phyloP scores from a whole-genome alignment of 1,140 invertebrate species.

The Trichomalopsis sarcophagae region DNA sequence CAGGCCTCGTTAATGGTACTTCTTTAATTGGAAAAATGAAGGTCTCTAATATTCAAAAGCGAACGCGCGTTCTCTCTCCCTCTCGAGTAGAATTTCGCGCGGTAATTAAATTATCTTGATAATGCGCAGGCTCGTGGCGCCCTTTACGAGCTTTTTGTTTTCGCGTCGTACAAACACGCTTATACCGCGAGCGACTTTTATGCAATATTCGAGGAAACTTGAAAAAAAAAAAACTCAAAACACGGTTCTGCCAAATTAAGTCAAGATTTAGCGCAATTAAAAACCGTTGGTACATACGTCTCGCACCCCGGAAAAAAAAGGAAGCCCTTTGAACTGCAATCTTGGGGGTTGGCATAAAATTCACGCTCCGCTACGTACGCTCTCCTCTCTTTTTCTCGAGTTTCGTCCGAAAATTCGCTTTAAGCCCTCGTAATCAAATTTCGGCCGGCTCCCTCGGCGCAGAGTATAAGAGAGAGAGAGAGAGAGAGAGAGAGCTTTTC shows the following conservation, averaged over 20 bases:
- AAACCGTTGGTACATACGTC: not conserved
- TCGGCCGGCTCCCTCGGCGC: not conserved
- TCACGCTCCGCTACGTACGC: not conserved
- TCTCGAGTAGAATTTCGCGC: not conserved
- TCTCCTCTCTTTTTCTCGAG: not conserved
- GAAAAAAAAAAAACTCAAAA: not conserved
- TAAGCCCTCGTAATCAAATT: conserved; percentile 31
- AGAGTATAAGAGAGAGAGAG: not conserved
- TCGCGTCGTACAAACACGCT: not conserved
- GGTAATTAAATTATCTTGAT: conserved; percentile 4
- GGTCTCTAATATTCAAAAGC: no score
- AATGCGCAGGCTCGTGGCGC: not conserved
- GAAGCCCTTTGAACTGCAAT: not conserved
- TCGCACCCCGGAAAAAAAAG: not conserved
- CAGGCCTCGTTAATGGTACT: no score
- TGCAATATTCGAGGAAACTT: no score
- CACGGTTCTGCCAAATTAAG: not conserved
- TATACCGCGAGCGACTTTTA: not conserved
- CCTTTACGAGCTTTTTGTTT: not conserved
- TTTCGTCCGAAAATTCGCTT: conserved; percentile 26
- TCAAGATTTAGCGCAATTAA: not conserved
- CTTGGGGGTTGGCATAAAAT: not conserved
- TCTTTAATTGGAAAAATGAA: no score
- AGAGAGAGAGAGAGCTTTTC: not conserved
- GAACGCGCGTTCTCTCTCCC: no score